phyloP scores from a whole-genome alignment of 2,797 vertebrate genomes.

The Lophius americanus region DNA sequence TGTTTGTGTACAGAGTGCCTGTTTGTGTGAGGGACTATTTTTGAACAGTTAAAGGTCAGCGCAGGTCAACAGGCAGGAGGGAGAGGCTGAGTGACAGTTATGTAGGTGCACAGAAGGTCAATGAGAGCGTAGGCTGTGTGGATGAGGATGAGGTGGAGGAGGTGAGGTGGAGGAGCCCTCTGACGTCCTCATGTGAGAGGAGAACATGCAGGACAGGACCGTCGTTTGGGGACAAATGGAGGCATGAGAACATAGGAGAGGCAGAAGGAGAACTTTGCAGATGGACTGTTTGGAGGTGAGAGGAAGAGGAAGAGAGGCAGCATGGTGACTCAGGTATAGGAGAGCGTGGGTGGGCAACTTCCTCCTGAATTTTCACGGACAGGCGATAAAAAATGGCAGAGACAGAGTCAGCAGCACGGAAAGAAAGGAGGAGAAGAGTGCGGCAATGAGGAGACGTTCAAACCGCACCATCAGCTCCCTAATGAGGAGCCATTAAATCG shows the following conservation, averaged over 20 bases:
- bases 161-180: slow-evolving; percentile 1
- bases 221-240: not conserved
- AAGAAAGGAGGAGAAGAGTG: slow-evolving; percentile 33
- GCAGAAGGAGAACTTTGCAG: slow-evolving; percentile 23
- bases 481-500: slow-evolving; percentile 71
- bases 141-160: not conserved
- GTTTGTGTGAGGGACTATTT: not conserved
- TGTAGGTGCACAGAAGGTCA: slow-evolving; percentile 17
- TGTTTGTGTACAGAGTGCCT: not conserved
- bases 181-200: slow-evolving; percentile 5
- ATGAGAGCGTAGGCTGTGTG: slow-evolving; percentile 11
- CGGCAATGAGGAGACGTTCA: slow-evolving; percentile 56
- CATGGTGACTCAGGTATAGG: slow-evolving; percentile 8
- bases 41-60: slow-evolving; percentile 13
- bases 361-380: slow-evolving; percentile 21
- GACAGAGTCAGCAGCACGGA: slow-evolving; percentile 12
- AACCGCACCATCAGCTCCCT: slow-evolving; percentile 64
- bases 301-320: slow-evolving; percentile 21
- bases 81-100: slow-evolving; percentile 13
- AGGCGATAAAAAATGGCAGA: slow-evolving; percentile 23
- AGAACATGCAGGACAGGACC: slow-evolving; percentile 6
- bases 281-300: slow-evolving; percentile 34
- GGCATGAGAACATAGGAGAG: slow-evolving; percentile 10
- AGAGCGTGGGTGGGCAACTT: not conserved
- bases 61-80: slow-evolving; percentile 33